Base-by-base conservation (phyloP, 92 coral and sea anemone genomes). In the Phymanthus crucifer region DNA sequence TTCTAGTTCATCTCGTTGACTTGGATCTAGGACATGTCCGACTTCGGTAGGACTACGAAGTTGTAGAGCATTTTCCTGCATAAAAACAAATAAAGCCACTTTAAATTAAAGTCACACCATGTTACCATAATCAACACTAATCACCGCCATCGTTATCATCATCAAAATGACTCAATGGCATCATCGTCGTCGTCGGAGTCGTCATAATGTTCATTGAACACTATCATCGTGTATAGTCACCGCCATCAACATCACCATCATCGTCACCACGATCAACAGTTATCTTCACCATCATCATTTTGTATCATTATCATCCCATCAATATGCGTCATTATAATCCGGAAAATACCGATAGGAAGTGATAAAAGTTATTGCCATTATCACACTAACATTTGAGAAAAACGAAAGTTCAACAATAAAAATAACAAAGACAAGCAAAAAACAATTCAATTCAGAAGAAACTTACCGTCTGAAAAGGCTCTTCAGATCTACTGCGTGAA, bases 1-100 rank as follows among this genome's bases (percentile, higher is more conserved):
- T 66, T 94, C 98, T 71, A 94, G 77, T 40, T 94, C 97, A 33
- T 81, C 78, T 40, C 86, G 80, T 54, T 92, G 92, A 24, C 86
- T 86, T 16, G 76, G 81, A 52, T 90, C 90, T 34, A 89, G 80
- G 70, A 71, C 83, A 23, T 86, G 75, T 21, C 40, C 72, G 18
- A 83, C n/a, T 4, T 81, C 91, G 34, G 83, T 46, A 18, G 94
- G 79, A 54, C 88, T 83, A 32, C 87, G 77, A 66, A 88, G 83
- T 91, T 91, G 85, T 4, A 77, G 65, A 32, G 70, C 35, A 32
- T 46, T 75, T 17, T 38, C 40, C 74, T 46, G 4, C 27, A 9
- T 18, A 27, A n/a, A 38, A n/a, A 40, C 12, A 35, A 46, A 21
- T 7, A 57, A 27, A 24, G 3, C 32, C 27, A 40, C 50, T 71